Conservation (phyloP, 1,140 invertebrate genomes). For the Atta colombica region DNA sequence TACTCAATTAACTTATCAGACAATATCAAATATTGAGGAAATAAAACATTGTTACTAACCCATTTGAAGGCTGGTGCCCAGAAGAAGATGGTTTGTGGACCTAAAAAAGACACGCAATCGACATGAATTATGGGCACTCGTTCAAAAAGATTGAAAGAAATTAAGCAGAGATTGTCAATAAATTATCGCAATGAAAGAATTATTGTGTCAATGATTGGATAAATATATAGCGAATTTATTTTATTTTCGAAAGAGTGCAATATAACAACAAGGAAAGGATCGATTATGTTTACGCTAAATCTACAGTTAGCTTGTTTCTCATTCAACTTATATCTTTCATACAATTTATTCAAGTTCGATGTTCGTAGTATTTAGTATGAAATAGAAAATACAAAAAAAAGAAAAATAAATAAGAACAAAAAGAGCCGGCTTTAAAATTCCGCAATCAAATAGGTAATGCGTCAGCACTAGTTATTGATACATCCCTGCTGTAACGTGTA, state of each 20-base stretch:
- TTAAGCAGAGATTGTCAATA: too few relatives aligned
- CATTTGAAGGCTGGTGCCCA: constrained; percentile 98
- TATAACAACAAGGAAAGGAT: neutral
- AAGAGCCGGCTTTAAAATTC: neutral
- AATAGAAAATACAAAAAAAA: too few relatives aligned
- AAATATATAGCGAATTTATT: too few relatives aligned
- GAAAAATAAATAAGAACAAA: neutral
- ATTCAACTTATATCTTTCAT: neutral
- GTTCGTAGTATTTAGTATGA: neutral
- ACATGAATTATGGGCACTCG: neutral
- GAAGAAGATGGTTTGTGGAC: constrained; percentile 98
- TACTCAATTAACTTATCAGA: constrained; percentile 7
- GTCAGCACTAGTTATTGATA: neutral
- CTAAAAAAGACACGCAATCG: constrained; percentile 86
- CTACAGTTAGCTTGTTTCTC: neutral
- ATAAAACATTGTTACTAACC: constrained; percentile 89
- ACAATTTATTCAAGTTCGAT: neutral
- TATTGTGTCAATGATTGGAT: too few relatives aligned
- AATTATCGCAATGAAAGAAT: too few relatives aligned
- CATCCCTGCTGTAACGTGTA: neutral
- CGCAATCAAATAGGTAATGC: neutral
- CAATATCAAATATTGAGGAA: neutral
- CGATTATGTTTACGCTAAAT: neutral
- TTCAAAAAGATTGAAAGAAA: too few relatives aligned
- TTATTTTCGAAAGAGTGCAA: neutral